phyloP scores from a whole-genome alignment of 1,140 invertebrate genomes.

The Bombus huntii region DNA sequence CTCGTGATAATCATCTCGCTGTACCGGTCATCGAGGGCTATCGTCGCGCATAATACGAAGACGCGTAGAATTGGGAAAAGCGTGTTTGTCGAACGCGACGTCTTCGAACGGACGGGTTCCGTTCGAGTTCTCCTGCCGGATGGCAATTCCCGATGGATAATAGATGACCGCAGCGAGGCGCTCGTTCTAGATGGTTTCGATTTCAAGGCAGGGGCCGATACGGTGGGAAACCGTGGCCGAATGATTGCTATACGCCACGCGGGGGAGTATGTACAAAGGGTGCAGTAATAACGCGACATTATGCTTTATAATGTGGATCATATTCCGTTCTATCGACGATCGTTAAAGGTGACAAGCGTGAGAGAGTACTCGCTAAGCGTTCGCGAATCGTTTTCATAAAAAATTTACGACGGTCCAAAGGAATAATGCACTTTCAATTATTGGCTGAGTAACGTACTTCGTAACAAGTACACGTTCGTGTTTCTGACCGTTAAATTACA shows the following conservation, averaged over 20 bases:
- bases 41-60: too few relatives aligned
- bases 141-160: slow-evolving; percentile 2
- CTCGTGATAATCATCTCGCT: too few relatives aligned
- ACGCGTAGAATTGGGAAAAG: too few relatives aligned
- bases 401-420: background rate
- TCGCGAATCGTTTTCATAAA: background rate
- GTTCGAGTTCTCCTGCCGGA: slow-evolving; percentile 27
- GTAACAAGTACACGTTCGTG: background rate
- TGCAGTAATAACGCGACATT: slow-evolving; percentile 75
- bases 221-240: slow-evolving; percentile 74
- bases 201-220: slow-evolving; percentile 72
- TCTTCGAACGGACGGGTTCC: background rate
- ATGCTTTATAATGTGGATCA: slow-evolving; percentile 70
- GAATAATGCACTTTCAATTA: background rate
- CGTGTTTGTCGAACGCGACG: too few relatives aligned
- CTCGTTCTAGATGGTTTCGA: slow-evolving; percentile 71
- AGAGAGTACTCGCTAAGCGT: slow-evolving; percentile 19
- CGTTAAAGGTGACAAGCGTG: slow-evolving; percentile 51
- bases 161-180: slow-evolving; percentile 39
- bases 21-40: too few relatives aligned
- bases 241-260: slow-evolving; percentile 64
- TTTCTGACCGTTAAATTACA: background rate
- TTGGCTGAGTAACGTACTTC: background rate
- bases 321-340: slow-evolving; percentile 64
- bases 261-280: slow-evolving; percentile 75